Evolutionary conservation across 2,797 vertebrate genomes (phyloP).

Genomic region (Phalloptychus januarius): DNA sequence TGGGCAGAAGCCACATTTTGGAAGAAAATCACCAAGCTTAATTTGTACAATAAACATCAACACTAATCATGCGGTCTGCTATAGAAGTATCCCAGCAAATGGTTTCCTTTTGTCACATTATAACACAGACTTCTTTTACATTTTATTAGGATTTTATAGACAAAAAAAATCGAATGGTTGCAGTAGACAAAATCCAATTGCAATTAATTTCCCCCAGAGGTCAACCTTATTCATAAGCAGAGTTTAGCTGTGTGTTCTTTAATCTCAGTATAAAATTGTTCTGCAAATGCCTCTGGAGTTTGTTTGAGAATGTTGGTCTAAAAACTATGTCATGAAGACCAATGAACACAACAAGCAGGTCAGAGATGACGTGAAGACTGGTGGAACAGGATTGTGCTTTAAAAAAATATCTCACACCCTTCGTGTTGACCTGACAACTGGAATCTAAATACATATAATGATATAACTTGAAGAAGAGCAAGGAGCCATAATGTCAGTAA

Average conservation of each 20-base stretch:
- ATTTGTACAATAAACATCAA: constrained; percentile 16
- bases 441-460: neutral
- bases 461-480: neutral
- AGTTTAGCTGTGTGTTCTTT: neutral
- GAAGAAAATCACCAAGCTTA: constrained; percentile 27
- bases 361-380: neutral
- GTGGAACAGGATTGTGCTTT: neutral
- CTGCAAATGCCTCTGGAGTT: neutral
- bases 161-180: neutral
- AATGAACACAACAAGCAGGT: neutral
- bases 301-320: neutral
- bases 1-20: constrained; percentile 18
- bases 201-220: neutral
- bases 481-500: neutral
- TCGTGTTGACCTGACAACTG: neutral
- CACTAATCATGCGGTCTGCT: neutral
- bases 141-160: neutral
- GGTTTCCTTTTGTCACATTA: neutral
- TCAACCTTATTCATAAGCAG: neutral
- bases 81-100: neutral
- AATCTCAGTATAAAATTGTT: neutral
- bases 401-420: neutral
- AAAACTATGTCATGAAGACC: neutral
- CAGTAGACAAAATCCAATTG: neutral
- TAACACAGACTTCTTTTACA: neutral